phyloP scores from a whole-genome alignment of 1,140 invertebrate genomes.

The Drosophila ercepeae region DNA sequence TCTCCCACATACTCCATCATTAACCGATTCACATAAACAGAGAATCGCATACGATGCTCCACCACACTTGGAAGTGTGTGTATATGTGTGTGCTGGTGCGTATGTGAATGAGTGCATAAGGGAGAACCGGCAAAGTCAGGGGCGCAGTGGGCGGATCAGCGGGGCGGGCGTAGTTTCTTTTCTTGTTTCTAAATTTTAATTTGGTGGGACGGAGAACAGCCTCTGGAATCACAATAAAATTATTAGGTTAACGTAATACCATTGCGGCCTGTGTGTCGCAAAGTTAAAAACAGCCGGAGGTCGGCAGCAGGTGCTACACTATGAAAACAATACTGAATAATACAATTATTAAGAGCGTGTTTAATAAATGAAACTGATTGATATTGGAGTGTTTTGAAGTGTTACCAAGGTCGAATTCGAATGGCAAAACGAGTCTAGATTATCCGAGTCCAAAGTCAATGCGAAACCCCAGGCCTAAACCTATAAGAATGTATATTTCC shows the following conservation, averaged over 20 bases:
- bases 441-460: too few species aligned
- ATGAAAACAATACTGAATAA: constrained; percentile 13
- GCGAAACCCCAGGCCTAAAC: too few species aligned
- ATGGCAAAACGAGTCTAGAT: too few species aligned
- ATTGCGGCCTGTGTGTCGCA: constrained; percentile 16
- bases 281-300: constrained; percentile 31
- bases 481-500: too few species aligned
- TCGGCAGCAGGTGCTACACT: constrained; percentile 1
- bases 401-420: neutral
- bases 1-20: neutral
- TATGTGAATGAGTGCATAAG: constrained; percentile 42
- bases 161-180: constrained; percentile 21
- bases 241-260: constrained; percentile 2
- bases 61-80: constrained; percentile 24
- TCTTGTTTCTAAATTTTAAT: too few species aligned
- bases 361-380: constrained; percentile 32
- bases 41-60: constrained; percentile 11
- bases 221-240: neutral
- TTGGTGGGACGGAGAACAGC: constrained; percentile 4
- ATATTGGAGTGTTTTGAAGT: neutral
- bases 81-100: constrained; percentile 5
- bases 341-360: constrained; percentile 8
- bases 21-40: constrained; percentile 11
- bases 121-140: constrained; percentile 51
- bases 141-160: constrained; percentile 4